phyloP scores from a whole-genome alignment of 2,113 vertebrate species.

The Phycodurus eques region DNA sequence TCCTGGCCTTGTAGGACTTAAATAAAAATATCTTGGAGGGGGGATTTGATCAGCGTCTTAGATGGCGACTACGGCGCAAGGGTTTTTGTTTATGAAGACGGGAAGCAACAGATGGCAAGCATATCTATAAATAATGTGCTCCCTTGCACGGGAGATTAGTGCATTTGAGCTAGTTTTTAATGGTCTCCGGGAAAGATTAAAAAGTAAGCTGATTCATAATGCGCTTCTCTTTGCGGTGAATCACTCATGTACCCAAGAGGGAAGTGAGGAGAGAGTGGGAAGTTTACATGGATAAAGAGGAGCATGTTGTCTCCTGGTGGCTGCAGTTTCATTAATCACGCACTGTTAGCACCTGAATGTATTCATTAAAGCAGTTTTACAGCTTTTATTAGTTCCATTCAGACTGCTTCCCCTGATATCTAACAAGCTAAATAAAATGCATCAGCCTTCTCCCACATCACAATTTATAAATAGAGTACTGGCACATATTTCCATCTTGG shows the following conservation, averaged over 20 bases:
- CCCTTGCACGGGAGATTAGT: constrained; percentile 71
- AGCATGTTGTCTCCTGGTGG: background rate
- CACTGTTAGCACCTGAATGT: background rate
- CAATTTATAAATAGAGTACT: constrained; percentile 22
- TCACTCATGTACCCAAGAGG: constrained; percentile 53
- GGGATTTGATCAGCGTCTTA: background rate
- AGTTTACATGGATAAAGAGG: constrained; percentile 18
- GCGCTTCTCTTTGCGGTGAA: constrained; percentile 54
- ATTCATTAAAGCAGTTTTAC: background rate
- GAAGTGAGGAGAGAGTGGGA: constrained; percentile 12
- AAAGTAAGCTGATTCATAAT: constrained; percentile 71
- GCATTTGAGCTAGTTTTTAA: constrained; percentile 73
- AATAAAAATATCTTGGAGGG: constrained; percentile 17
- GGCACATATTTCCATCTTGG: constrained; percentile 44
- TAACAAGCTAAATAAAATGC: background rate
- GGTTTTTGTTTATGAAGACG: constrained; percentile 34
- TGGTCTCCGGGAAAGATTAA: constrained; percentile 71
- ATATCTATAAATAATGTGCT: constrained; percentile 77
- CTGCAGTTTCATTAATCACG: background rate
- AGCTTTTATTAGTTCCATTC: background rate
- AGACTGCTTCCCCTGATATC: background rate
- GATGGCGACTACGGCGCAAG: background rate
- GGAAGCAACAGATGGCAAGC: constrained; percentile 71
- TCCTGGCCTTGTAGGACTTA: constrained; percentile 39
- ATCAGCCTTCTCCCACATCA: background rate